Evolutionary conservation across 2,113 vertebrate species (phyloP).

Genomic region (Glaucidium brasilianum): DNA sequence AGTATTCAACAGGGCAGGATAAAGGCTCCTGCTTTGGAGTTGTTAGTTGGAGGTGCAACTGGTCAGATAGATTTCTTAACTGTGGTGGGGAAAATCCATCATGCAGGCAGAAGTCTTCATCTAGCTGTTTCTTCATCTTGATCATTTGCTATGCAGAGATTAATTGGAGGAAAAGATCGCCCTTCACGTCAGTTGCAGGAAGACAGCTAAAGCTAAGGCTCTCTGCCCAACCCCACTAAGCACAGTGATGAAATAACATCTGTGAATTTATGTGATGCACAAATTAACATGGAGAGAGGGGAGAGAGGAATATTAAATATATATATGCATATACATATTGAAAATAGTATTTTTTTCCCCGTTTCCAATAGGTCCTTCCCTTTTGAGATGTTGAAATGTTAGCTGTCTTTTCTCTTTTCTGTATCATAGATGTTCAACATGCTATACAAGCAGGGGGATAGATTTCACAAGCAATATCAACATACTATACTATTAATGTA

Average conservation of each 20-base stretch:
- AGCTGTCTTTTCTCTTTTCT: background rate
- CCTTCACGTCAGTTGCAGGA: background rate
- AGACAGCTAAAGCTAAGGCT: background rate
- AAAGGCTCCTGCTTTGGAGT: accelerated
- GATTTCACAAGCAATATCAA: constrained; percentile 1
- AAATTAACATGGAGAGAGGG: background rate
- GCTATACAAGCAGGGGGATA: background rate
- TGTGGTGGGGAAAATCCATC: background rate
- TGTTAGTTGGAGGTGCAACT: background rate
- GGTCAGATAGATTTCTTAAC: background rate
- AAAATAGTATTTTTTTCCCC: background rate
- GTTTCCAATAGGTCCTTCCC: background rate
- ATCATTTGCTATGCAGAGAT: background rate
- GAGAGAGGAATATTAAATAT: background rate
- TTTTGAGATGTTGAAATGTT: background rate
- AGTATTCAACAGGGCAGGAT: background rate
- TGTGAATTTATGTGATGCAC: background rate
- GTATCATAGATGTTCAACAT: accelerated
- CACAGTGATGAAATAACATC: background rate
- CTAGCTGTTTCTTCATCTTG: background rate
- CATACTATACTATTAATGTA: background rate
- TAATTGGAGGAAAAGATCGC: background rate
- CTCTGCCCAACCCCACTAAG: background rate
- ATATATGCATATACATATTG: background rate
- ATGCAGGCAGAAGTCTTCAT: background rate